A percentile compares a stretch with the other conserved stretches of the same genome.
Evolutionary conservation across 2,113 vertebrate genomes (phyloP).

Genomic region (Hydrochoerus hydrochaeris): DNA sequence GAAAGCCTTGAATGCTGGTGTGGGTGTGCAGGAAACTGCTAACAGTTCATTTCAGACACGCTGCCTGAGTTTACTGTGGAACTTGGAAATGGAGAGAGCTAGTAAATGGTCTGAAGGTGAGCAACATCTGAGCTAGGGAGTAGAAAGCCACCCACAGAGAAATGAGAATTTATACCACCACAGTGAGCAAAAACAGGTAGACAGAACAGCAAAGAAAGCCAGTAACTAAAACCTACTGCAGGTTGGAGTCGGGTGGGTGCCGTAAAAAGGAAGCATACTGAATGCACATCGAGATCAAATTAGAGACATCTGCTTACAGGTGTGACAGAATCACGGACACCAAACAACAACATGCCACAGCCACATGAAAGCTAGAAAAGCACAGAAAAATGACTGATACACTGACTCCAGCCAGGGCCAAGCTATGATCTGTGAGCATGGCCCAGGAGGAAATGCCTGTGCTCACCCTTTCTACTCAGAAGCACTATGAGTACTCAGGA

Average conservation of each 20-base stretch:
- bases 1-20: neutral
- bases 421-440: neutral
- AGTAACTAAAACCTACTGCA: neutral
- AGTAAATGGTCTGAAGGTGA: neutral
- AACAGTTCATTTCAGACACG: neutral
- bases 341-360: neutral
- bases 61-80: neutral
- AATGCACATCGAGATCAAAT: neutral
- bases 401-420: neutral
- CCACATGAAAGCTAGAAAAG: slow-evolving; percentile 8
- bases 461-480: neutral
- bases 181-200: neutral
- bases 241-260: neutral
- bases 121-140: neutral
- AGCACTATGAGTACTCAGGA: neutral
- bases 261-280: neutral
- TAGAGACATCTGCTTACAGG: neutral
- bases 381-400: neutral
- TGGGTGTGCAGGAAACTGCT: neutral
- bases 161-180: neutral
- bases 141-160: neutral
- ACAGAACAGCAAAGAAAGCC: neutral
- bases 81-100: neutral
- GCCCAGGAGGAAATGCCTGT: neutral
- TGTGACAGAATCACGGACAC: neutral